Conservation (phyloP, 1,140 invertebrate genomes). For the Oncopodura yosiiana region DNA sequence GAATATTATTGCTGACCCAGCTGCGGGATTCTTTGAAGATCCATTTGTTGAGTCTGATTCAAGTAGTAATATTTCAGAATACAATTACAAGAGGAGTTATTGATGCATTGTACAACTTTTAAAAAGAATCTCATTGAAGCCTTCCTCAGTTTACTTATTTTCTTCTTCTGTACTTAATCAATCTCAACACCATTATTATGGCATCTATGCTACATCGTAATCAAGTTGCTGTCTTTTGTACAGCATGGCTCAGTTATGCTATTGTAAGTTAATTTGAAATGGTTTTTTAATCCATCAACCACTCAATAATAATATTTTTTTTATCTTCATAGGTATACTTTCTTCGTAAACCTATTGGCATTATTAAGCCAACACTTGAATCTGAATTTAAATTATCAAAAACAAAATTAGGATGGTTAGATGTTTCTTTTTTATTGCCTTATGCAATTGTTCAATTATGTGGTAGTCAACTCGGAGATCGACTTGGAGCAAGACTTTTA, state of each 20-base stretch:
- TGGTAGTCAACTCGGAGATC: slow-evolving; percentile 43
- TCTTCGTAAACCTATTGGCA: slow-evolving; percentile 32
- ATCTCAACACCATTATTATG: slow-evolving; percentile 4
- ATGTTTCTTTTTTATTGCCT: slow-evolving; percentile 45
- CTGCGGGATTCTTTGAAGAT: slow-evolving; percentile 34
- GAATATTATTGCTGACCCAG: slow-evolving; percentile 26
- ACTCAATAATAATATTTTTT: not conserved
- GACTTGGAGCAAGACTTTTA: slow-evolving; percentile 43
- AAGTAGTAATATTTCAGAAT: slow-evolving; percentile 43
- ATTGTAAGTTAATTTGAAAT: slow-evolving; percentile 2
- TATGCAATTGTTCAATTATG: slow-evolving; percentile 46
- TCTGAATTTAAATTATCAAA: slow-evolving; percentile 29
- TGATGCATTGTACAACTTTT: slow-evolving; percentile 36
- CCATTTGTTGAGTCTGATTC: slow-evolving; percentile 34
- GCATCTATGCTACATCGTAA: slow-evolving; percentile 18
- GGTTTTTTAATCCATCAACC: not conserved
- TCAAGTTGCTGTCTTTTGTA: slow-evolving; percentile 24
- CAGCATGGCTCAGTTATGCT: slow-evolving; percentile 29
- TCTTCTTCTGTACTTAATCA: not conserved
- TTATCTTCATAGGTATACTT: slow-evolving; percentile 24
- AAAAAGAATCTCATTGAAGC: not conserved
- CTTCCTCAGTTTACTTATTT: slow-evolving; percentile 7
- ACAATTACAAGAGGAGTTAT: slow-evolving; percentile 46
- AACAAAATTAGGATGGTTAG: slow-evolving; percentile 37
- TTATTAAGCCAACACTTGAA: slow-evolving; percentile 33